phyloP scores from a whole-genome alignment of 2,113 vertebrate species.

The Vidua chalybeata region DNA sequence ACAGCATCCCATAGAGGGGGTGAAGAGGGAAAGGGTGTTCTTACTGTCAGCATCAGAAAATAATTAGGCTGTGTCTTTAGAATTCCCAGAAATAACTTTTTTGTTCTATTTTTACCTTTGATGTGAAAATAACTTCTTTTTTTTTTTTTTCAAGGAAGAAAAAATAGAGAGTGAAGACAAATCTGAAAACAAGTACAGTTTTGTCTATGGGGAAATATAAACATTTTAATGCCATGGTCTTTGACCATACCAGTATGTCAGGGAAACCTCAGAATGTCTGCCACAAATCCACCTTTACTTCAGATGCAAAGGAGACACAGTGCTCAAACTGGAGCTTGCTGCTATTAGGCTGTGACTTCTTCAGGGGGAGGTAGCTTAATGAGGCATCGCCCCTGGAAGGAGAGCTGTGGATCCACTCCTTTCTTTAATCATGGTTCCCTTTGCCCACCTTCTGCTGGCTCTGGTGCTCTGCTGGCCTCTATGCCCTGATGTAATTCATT shows the following conservation, averaged over 20 bases:
- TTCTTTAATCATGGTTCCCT: neutral
- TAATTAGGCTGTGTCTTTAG: neutral
- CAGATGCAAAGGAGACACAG: neutral
- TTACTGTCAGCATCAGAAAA: neutral
- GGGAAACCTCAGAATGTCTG: neutral
- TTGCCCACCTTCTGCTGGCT: neutral
- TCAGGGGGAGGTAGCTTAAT: neutral
- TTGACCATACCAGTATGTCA: neutral
- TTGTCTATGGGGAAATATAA: neutral
- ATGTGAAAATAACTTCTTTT: neutral
- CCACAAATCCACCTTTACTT: neutral
- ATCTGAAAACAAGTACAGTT: neutral
- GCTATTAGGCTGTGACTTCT: rapidly evolving
- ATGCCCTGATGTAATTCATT: neutral
- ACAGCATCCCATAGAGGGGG: rapidly evolving
- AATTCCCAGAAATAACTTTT: neutral
- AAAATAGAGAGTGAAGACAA: neutral
- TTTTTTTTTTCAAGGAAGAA: neutral
- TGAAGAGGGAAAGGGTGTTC: neutral
- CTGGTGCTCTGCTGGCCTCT: neutral
- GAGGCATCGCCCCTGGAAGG: neutral
- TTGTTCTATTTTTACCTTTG: neutral
- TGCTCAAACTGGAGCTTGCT: neutral
- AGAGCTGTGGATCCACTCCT: neutral
- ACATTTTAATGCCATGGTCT: neutral